Evolutionary conservation across 2,113 vertebrate species (phyloP).

Genomic region (Megaceryle torquata): DNA sequence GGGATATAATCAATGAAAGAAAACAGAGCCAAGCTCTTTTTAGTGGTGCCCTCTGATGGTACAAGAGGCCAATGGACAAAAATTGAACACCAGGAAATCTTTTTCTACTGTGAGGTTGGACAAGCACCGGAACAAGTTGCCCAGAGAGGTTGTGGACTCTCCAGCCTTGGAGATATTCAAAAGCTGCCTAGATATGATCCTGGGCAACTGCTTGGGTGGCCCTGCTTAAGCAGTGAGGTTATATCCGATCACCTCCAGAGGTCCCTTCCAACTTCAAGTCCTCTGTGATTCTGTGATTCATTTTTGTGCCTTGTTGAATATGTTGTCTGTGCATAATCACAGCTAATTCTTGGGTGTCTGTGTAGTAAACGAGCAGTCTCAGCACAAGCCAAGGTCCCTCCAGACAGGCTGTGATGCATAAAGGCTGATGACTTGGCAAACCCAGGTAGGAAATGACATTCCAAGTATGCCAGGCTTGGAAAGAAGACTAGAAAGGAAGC

Average conservation of each 20-base stretch:
- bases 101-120: neutral
- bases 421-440: neutral
- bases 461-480: neutral
- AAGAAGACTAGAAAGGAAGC: neutral
- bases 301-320: constrained; percentile 5
- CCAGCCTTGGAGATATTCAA: too few relatives aligned
- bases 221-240: too few relatives aligned
- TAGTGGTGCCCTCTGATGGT: neutral
- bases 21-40: neutral
- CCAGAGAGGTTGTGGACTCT: too few relatives aligned
- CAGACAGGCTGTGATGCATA: neutral
- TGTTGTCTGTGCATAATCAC: neutral
- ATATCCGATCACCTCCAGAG: too few relatives aligned
- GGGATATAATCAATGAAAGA: neutral
- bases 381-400: neutral
- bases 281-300: neutral
- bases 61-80: neutral
- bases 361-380: neutral
- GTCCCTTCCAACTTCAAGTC: too few relatives aligned
- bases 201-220: too few relatives aligned
- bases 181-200: too few relatives aligned
- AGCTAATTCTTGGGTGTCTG: neutral
- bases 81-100: neutral
- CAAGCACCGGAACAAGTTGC: neutral
- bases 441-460: neutral